phyloP scores from a whole-genome alignment of 2,888 invertebrate species.

The Phaedon cochleariae region DNA sequence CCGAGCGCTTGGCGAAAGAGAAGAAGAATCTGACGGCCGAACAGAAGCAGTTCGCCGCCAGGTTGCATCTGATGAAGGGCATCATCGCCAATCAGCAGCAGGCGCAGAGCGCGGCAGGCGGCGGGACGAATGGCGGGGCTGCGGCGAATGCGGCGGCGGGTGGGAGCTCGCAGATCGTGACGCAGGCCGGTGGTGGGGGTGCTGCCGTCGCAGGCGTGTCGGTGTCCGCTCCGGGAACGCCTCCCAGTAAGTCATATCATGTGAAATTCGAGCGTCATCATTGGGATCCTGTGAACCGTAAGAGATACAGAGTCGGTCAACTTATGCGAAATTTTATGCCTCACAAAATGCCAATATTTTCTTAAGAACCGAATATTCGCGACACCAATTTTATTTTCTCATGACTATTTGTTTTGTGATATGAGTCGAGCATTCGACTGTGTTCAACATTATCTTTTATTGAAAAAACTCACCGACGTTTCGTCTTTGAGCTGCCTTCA shows the following conservation, averaged over 20 bases:
- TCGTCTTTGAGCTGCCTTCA: no score
- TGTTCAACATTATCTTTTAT: no score
- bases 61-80: constrained; percentile 54
- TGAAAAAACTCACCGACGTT: no score
- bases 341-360: not conserved
- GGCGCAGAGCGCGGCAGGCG: constrained; percentile 19
- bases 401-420: no score
- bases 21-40: constrained; percentile 67
- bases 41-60: constrained; percentile 45
- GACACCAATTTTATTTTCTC: no score
- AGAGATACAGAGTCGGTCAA: no score
- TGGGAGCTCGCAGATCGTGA: constrained; percentile 41
- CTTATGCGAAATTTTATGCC: not conserved
- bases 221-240: constrained; percentile 52
- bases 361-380: no score
- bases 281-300: no score
- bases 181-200: constrained; percentile 33
- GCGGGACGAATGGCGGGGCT: constrained; percentile 16
- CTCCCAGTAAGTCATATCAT: constrained; percentile 50
- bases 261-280: no score
- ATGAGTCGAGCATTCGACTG: no score
- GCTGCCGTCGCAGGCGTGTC: constrained; percentile 55
- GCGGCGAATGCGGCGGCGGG: constrained; percentile 30
- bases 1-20: constrained; percentile 86
- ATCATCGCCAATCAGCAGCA: constrained; percentile 38